phyloP scores from a whole-genome alignment of 2,797 vertebrate genomes.

The Oreochromis grahami region DNA sequence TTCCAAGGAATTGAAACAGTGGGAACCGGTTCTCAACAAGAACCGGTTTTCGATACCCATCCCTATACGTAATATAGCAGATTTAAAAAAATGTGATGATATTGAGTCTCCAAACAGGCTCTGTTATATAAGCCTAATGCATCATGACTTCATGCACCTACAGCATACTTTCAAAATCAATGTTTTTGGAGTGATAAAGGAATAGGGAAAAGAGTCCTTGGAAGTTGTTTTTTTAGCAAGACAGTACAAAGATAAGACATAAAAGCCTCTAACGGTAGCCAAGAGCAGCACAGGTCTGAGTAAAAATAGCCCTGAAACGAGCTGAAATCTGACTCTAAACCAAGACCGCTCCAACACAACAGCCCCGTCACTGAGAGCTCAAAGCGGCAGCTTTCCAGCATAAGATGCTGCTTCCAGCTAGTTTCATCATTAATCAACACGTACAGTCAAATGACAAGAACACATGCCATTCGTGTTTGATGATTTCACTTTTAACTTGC shows the following conservation, averaged over 20 bases:
- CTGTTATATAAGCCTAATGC: not conserved
- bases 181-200: not conserved
- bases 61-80: not conserved
- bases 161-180: not conserved
- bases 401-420: not conserved
- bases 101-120: not conserved
- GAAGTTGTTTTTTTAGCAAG: not conserved
- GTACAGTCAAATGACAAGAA: not conserved
- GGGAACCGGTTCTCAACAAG: too few species aligned
- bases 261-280: not conserved
- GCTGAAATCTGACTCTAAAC: not conserved
- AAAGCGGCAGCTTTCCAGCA: constrained; percentile 1
- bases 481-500: not conserved
- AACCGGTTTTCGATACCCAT: too few species aligned
- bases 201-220: not conserved
- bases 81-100: not conserved
- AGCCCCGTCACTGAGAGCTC: not conserved
- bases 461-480: not conserved
- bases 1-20: too few species aligned
- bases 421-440: not conserved
- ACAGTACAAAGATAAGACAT: not conserved
- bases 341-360: not conserved
- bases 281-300: not conserved
- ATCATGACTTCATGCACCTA: not conserved
- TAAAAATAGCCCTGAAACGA: constrained; percentile 7